These are phyloP conservation scores for Nixonia krombeini DNA, from an alignment of 1,140 invertebrate genomes.

Conservation along the genomic window DNA sequence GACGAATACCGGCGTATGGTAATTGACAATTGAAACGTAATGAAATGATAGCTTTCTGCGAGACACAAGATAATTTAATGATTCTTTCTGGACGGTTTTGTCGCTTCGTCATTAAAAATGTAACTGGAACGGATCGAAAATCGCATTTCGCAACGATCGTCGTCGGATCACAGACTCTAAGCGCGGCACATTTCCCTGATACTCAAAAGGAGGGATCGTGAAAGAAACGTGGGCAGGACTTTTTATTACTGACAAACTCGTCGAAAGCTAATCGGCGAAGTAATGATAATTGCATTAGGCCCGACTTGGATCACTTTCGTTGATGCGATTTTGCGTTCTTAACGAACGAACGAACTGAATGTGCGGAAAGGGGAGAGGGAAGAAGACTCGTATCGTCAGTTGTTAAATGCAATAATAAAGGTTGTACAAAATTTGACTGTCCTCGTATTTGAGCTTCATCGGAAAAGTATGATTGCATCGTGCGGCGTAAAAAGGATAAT, in stretches of 20 bases:
- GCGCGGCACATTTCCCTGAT: conserved; percentile 32
- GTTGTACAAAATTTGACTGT: conserved; percentile 22
- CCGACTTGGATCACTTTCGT: conserved; percentile 25
- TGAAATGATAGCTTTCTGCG: too few species aligned
- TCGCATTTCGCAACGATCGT: background rate
- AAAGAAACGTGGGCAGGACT: conserved; percentile 25
- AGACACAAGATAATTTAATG: too few species aligned
- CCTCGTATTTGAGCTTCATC: conserved; percentile 19
- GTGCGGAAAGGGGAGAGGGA: conserved; percentile 8
- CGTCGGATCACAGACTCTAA: background rate
- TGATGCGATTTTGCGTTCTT: conserved; percentile 19
- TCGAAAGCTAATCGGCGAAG: too few species aligned
- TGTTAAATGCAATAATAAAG: conserved; percentile 25
- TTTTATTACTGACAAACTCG: too few species aligned
- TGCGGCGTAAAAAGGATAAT: too few species aligned
- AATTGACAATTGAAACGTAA: too few species aligned
- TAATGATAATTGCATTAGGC: background rate
- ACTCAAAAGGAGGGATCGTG: conserved; percentile 23
- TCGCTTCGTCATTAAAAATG: conserved; percentile 6
- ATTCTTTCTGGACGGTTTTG: conserved; percentile 45
- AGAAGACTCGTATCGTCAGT: conserved; percentile 18
- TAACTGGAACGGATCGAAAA: conserved; percentile 15
- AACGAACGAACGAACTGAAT: conserved; percentile 27
- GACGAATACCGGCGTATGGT: too few species aligned
- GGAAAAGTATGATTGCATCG: too few species aligned